These are phyloP conservation scores for Gastrophysa polygoni DNA, from an alignment of 2,888 invertebrate species.

Conservation along the genomic window DNA sequence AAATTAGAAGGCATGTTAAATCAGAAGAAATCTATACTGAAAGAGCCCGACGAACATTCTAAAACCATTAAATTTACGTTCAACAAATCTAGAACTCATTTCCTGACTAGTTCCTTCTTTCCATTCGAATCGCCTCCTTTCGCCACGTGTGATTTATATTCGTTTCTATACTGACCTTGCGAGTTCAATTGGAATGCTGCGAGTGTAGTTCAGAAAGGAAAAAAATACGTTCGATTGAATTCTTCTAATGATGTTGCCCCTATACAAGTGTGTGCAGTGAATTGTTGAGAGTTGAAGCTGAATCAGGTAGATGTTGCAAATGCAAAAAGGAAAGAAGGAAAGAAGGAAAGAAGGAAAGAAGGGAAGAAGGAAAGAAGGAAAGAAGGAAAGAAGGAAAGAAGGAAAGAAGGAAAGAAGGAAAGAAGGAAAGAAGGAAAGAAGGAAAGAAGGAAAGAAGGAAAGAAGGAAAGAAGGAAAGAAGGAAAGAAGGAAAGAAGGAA, in stretches of 20 bases:
- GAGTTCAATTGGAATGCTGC: not conserved
- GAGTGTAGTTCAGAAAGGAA: not conserved
- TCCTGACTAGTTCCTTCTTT: constrained; percentile 24
- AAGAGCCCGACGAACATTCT: constrained; percentile 31
- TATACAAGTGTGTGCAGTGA: not conserved
- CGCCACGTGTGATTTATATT: constrained; percentile 21
- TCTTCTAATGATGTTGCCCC: too few species aligned
- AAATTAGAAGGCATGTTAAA: constrained; percentile 28
- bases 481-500: too few species aligned
- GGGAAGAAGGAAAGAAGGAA: too few species aligned
- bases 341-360: too few species aligned
- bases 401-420: too few species aligned
- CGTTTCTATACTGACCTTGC: constrained; percentile 14
- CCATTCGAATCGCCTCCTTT: constrained; percentile 20
- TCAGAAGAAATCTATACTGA: constrained; percentile 28
- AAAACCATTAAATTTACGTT: constrained; percentile 31
- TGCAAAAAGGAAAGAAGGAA: too few species aligned
- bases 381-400: too few species aligned
- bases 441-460: too few species aligned
- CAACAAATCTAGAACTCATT: constrained; percentile 32
- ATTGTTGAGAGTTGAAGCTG: too few species aligned
- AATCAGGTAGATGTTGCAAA: too few species aligned
- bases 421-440: too few species aligned
- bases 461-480: too few species aligned
- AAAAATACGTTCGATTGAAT: not conserved